Base-by-base conservation (phyloP, 2,888 invertebrate species). In the Polydrusus cervinus region DNA sequence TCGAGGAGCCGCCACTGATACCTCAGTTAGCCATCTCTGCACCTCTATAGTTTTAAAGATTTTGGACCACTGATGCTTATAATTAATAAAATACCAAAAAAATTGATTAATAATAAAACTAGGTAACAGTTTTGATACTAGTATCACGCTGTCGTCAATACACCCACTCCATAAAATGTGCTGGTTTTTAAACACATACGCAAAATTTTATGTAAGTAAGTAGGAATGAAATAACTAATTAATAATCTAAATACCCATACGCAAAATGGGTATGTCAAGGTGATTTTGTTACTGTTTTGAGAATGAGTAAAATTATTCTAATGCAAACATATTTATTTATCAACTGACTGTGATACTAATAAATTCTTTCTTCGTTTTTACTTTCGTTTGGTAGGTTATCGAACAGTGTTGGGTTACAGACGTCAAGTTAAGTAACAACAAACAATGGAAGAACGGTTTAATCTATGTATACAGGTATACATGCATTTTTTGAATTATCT, bases 201-300 rank as follows among this genome's bases (percentile, higher is more conserved):
- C 18, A 18, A 60, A 60, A 60, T 40, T 40, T 38, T 60, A 60
- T 18, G 38, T 60, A 60, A 60, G 38, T 34, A 34, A 60, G 38
- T 34, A 34, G 34, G 34, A 34, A 1, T 38, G 6, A 34, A 38
- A 38, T 38, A 60, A 30, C 30, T 55, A 55, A 18, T 47, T 47
- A 47, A n/a, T 38, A 38, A 60, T 60, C 14, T 60, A 8, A 60
- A 60, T 38, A 38, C 14, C 10, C 57, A 60, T 60, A 60, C 16
- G 57, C 57, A 5, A 60, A 60, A 38, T 38, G 57, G 57, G 57
- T 60, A 60, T 60, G 57, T 60, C 57, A 60, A 60, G 57, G 57
- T 60, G 57, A 60, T 38, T 60, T 38, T 18, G 38, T 60, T 60
- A 53, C 14, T 38, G 38, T 38, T 60, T 60, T 60, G 11, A 60